Evolutionary conservation across 2,797 vertebrate species (phyloP), one percentile per base, ranked within the genome.

Genomic region (Nannoperca australis): DNA sequence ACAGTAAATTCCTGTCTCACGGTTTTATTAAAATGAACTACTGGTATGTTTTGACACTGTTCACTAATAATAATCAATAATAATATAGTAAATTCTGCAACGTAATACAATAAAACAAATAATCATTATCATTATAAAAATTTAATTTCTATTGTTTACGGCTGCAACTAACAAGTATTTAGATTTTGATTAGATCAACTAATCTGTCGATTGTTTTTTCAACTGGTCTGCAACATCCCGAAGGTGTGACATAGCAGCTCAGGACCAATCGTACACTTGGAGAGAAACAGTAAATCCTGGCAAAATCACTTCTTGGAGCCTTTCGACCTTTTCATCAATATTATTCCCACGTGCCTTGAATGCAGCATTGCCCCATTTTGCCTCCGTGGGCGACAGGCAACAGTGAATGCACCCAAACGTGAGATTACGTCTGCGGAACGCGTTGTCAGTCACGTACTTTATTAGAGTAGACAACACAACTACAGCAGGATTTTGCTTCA

Each of bases 351-450:
- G 34, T 22, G 2, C 44, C 61, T 1, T 86, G 76, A 92, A 91
- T 62, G 82, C 88, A 83, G 10, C 89, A 45, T 77, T 85, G 72
- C 60, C 85, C 77, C 77, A 77, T 85, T 90, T 89, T 79, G 67
- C 79, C 70, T 70, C 63, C 56, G 4, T 60, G 73, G 61, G 63
- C 45, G 1, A 38, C 64, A 20, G 73, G 84, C 76, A 73, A 62
- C 73, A 67, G 60, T 47, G 45, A 73, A 74, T 22, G 22, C 76
- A 75, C 50, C 64, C 65, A 82, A 30, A 85, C 56, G 7, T 69
- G 71, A 85, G 67, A 86, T 90, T 76, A 74, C 8, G 61, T 71
- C 81, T 82, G 32, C 8, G 1, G 67, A 71, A 75, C 36, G 20
- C n/a, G 38, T 76, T 56, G 60, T 76, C 82, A 61, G 61, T 81